Base-by-base conservation (phyloP, 1,140 invertebrate species). In the Maniola jurtina region DNA sequence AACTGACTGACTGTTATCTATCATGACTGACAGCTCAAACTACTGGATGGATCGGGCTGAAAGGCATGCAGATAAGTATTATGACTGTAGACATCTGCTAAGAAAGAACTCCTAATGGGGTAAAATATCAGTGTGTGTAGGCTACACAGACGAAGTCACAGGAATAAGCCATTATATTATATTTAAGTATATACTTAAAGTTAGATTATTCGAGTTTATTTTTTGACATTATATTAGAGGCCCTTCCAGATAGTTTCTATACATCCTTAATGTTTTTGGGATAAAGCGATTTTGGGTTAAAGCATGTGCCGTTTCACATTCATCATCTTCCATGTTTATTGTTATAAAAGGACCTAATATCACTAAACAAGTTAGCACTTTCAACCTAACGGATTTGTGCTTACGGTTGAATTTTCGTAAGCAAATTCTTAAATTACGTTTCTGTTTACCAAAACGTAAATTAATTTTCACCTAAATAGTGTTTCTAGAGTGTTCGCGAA, bases 241-340 rank as follows among this genome's bases (percentile, higher is more conserved):
- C 52, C 34, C 64, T 71, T 71, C 69, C 40, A 71, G 69, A 45
- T 15, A 38, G 11, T 38, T 34, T 47, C 50, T 67, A 60, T 67
- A 60, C 33, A 63, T 62, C 42, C n/a, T 33, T 52, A 59, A 68
- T 55, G 60, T 68, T 73, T 73, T 73, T 70, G 52, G 71, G 57
- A 73, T 73, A 67, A 70, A 73, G 71, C 64, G 71, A 73, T 73
- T 73, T 73, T 64, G 61, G 71, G 68, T 73, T 73, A 70, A 70
- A 67, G 60, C 67, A 70, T 73, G 64, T 73, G 71, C 67, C 71
- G 64, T 66, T 70, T 70, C 71, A 61, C 71, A 73, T 73, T 73
- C 71, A 73, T 73, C 71, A 70, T 73, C 68, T 61, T 47, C 15
- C 38, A 54, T 54, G 60, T 64, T 66, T 68, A 48, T 61, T 64